Base-by-base conservation (phyloP, 37 sponge, comb jelly and placozoan genomes). In the Diacarnus erythraeanus region DNA sequence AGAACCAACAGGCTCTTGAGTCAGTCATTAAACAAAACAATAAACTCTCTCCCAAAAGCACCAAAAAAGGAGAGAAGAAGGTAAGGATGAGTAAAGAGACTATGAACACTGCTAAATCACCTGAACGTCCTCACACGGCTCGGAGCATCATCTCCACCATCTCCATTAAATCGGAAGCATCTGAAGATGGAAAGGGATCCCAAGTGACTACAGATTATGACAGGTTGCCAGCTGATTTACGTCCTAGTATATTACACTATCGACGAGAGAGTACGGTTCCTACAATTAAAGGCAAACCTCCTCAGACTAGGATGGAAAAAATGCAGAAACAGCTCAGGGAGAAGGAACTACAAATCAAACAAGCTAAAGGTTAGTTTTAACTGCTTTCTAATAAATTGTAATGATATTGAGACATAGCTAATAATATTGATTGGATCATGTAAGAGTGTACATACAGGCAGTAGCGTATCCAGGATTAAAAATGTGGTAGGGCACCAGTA, bases 261-360 rank as follows among this genome's bases (percentile, higher is more conserved):
- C 39, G 75, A 39, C 57, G 83, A 17, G 92, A 91, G 85, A 73
- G 71, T 2, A 38, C 30, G 38, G 40, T 36, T 29, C 81, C 81
- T 8, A 63, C 38, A 38, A 38, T 70, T 0, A 76, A 70, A 0
- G 21, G 56, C 34, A 59, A 20, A 4, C 12, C 69, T 2, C 38
- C 72, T 2, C 68, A 68, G 27, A 91, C 92, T 6, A 64, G 92
- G 42, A 66, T 86, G 39, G 92, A 91, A 64, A 91, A 91, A 47
- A 35, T 73, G 0, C 54, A 75, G 34, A 39, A 18, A 42, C 66
- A 37, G 64, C 79, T 30, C 26, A 72, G 17, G 15, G 61, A 36
- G 23, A 29, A 5, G 9, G 69, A 68, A 33, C 15, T 12, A 31
- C 39, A 33, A 38, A 21, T 68, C 20, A 68, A 68, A 38, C 29